These are phyloP conservation scores for Dolichotis patagonum DNA, from an alignment of 2,113 vertebrate species.

Conservation along the genomic window DNA sequence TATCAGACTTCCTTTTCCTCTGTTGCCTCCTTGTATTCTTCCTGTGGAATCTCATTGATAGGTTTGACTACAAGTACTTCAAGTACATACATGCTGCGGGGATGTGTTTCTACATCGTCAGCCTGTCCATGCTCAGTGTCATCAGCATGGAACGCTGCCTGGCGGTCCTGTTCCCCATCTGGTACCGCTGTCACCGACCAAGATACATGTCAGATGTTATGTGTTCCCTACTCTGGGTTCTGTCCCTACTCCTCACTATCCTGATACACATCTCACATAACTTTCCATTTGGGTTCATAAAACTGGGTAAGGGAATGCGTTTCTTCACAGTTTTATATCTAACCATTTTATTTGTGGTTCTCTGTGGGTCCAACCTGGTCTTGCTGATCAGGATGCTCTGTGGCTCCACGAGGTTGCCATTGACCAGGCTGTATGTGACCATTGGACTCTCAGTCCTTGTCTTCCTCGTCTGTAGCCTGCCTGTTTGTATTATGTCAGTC, in stretches of 20 bases:
- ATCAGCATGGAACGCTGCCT: neutral
- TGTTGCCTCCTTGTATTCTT: neutral
- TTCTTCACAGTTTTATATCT: rapidly evolving
- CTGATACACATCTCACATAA: neutral
- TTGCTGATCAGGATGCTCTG: constrained; percentile 13
- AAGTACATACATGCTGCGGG: neutral
- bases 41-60: neutral
- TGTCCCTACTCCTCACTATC: neutral
- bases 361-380: neutral
- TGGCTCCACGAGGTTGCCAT: rapidly evolving
- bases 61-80: neutral
- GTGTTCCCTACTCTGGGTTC: neutral
- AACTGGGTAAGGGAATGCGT: neutral
- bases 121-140: neutral
- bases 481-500: neutral
- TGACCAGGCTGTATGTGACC: neutral
- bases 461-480: constrained; percentile 47
- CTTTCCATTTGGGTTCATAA: rapidly evolving
- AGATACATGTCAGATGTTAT: neutral
- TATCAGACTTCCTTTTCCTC: neutral
- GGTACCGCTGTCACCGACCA: neutral
- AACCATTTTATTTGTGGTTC: neutral
- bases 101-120: neutral
- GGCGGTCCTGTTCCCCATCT: neutral
- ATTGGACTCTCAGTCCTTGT: neutral